Conservation (phyloP, 2,113 vertebrate species). For the Clarias gariepinus region DNA sequence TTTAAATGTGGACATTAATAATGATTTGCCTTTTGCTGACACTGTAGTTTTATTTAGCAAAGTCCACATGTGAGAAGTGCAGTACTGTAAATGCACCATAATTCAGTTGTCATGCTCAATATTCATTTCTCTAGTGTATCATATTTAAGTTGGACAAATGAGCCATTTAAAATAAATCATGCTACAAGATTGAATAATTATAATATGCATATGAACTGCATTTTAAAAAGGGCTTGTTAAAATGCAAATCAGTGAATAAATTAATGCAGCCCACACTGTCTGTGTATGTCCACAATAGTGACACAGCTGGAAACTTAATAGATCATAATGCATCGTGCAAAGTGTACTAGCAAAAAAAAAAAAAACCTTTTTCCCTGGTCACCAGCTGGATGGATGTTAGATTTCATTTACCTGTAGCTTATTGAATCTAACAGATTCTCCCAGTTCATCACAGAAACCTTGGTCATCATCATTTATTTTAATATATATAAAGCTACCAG, state of each 20-base stretch:
- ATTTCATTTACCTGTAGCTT: neutral
- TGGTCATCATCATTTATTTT: too few relatives aligned
- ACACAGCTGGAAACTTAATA: neutral
- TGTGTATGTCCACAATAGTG: neutral
- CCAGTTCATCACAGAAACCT: neutral
- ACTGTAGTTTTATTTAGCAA: neutral
- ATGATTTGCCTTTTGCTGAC: neutral
- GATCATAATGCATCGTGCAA: neutral
- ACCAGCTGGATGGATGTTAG: neutral
- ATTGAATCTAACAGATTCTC: neutral
- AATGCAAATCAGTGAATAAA: conserved; percentile 4
- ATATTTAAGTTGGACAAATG: conserved; percentile 2
- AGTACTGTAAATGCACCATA: neutral
- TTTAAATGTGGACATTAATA: neutral
- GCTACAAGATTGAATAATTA: neutral
- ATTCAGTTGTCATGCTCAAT: neutral
- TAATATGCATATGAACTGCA: neutral
- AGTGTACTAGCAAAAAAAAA: neutral
- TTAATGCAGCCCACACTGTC: neutral
- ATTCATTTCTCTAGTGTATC: neutral
- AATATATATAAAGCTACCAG: too few relatives aligned
- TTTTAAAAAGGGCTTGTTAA: neutral
- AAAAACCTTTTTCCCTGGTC: neutral
- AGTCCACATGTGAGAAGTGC: neutral
- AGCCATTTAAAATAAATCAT: neutral